Base-by-base conservation (phyloP, 2,888 invertebrate species). In the Sphinx pinastri region DNA sequence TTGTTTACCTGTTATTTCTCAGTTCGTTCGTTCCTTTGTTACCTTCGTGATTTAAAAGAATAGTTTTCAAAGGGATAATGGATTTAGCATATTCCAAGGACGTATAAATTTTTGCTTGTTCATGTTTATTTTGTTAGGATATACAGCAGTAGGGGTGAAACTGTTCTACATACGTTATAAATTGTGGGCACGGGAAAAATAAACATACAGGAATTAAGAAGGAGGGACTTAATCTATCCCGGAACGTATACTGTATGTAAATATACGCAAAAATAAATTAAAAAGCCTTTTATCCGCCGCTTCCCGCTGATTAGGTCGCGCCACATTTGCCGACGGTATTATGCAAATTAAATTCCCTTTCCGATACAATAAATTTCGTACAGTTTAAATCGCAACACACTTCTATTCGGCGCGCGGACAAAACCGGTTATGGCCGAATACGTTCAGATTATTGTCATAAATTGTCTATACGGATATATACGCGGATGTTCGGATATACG, bases 401-500 rank as follows among this genome's bases (percentile, higher is more conserved):
- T 85, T 87, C 86, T 86, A 88, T 89, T 85, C 78, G 85, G 80
- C 76, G 80, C 77, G 79, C 79, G 73, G 63, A 63, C 63, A 84
- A 84, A 87, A 82, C 86, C 81, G 84, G 84, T 83, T 84, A 85
- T 81, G 82, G 83, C 78, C 82, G 85, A 84, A 84, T 83, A 82
- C 76, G 81, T 84, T 74, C 87, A 88, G 88, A 90, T 91, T 91
- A 92, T 90, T 87, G 90, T 84, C 88, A 90, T 91, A 90, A 91
- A 91, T 91, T 87, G 81, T 77, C 79, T 79, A 75, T 78, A 76
- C 77, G 81, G 73, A 76, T 82, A 80, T 77, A 55, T 55, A 55
- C 16, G n/a, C 12, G 60, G 60, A 45, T 60, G 45, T 59, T 38
- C 31, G 59, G 10, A 59, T 38, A 45, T 63, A 12, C 58, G 58